Percentiles rank a stretch among this genome's conserved stretches.
Evolutionary conservation across 2,888 invertebrate genomes (phyloP).

Genomic region (Tetranychus piercei): DNA sequence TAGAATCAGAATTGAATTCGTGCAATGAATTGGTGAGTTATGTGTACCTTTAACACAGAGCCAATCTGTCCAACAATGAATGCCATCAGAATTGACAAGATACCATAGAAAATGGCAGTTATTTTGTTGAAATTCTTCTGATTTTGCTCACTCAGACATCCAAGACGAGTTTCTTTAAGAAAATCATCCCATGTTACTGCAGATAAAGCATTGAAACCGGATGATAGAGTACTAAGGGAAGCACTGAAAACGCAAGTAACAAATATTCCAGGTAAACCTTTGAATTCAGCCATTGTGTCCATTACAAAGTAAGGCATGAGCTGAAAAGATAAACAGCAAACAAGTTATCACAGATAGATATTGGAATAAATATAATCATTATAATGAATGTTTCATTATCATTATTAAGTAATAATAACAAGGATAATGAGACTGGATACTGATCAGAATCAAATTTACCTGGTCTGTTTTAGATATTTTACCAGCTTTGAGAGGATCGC

Average conservation of each 20-base stretch:
- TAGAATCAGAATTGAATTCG: background rate
- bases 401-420: too few species aligned
- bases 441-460: background rate
- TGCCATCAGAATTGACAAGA: slow-evolving; percentile 23
- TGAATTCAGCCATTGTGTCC: slow-evolving; percentile 53
- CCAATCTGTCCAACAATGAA: slow-evolving; percentile 23
- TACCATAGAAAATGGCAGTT: slow-evolving; percentile 22
- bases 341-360: background rate
- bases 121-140: slow-evolving; percentile 13
- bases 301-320: slow-evolving; percentile 60
- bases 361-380: too few species aligned
- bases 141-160: slow-evolving; percentile 5
- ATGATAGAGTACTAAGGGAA: slow-evolving; percentile 46
- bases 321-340: slow-evolving; percentile 3
- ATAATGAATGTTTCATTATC: too few species aligned
- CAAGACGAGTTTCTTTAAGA: slow-evolving; percentile 32
- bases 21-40: background rate
- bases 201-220: slow-evolving; percentile 51
- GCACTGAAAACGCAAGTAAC: slow-evolving; percentile 81
- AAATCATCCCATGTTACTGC: slow-evolving; percentile 79
- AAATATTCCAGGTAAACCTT: slow-evolving; percentile 72
- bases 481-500: slow-evolving; percentile 23
- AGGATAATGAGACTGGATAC: background rate
- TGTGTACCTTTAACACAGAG: slow-evolving; percentile 21
- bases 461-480: slow-evolving; percentile 22